phyloP scores from a whole-genome alignment of 2,113 vertebrate species.

The Aldabrachelys gigantea region DNA sequence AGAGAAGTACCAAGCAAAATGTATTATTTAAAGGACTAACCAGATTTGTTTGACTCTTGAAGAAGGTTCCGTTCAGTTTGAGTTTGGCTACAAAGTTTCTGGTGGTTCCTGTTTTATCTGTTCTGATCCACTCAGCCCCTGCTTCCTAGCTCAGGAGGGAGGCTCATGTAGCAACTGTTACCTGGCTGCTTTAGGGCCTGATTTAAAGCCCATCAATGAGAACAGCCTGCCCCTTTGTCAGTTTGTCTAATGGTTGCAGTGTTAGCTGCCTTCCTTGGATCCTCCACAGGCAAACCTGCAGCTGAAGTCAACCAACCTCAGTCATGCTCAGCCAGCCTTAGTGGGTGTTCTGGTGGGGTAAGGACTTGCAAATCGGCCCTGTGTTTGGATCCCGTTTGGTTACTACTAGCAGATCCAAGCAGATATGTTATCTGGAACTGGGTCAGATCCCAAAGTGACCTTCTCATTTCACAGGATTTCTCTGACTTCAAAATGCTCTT shows the following conservation, averaged over 20 bases:
- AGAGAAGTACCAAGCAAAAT: background rate
- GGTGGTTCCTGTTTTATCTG: background rate
- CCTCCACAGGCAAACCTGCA: background rate
- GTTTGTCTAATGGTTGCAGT: background rate
- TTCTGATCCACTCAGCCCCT: background rate
- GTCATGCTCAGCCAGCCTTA: background rate
- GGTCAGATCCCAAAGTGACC: background rate
- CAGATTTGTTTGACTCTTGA: background rate
- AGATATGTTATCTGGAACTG: accelerated
- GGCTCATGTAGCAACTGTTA: background rate
- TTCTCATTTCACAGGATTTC: background rate
- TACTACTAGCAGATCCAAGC: background rate
- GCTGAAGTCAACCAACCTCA: too few relatives aligned
- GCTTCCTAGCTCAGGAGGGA: background rate
- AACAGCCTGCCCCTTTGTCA: background rate
- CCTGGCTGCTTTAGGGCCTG: background rate
- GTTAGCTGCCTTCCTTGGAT: background rate
- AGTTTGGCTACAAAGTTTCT: background rate
- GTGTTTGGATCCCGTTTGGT: background rate
- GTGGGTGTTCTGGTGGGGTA: background rate
- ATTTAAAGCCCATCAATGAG: background rate
- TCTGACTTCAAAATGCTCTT: background rate
- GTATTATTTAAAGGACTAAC: background rate
- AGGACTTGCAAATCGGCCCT: accelerated
- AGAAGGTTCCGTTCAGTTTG: background rate